Conservation (phyloP, 2,888 invertebrate genomes). For the Baronia brevicornis region DNA sequence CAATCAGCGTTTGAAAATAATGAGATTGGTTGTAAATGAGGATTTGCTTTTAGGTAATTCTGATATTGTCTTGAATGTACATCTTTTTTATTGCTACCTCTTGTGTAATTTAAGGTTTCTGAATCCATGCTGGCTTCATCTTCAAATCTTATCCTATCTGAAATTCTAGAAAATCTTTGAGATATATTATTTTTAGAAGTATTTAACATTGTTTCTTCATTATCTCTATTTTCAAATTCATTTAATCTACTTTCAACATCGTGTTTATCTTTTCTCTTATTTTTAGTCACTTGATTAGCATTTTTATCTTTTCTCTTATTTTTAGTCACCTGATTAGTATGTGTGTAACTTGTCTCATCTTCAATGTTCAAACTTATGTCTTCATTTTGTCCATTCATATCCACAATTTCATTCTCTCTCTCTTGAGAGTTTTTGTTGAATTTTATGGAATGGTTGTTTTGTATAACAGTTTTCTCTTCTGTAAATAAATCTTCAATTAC, state of each 20-base stretch:
- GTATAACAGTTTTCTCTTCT: conserved; percentile 23
- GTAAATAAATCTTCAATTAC: conserved; percentile 21
- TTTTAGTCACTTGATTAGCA: conserved; percentile 7
- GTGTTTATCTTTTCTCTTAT: conserved; percentile 5
- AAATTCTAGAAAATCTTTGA: conserved; percentile 27
- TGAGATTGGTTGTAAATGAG: conserved; percentile 27
- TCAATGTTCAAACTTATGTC: conserved; percentile 1
- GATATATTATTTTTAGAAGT: conserved; percentile 1
- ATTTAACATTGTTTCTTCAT: conserved; percentile 4
- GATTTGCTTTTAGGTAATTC: conserved; percentile 33
- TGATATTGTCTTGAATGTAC: conserved; percentile 26
- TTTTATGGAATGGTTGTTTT: conserved; percentile 10
- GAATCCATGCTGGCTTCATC: conserved; percentile 31
- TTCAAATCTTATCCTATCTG: conserved; percentile 48
- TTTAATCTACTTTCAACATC: background rate
- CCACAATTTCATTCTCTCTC: conserved; percentile 1
- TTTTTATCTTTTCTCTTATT: conserved; percentile 4
- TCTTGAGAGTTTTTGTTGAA: conserved; percentile 5
- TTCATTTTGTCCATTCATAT: conserved; percentile 5
- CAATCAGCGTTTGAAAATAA: conserved; percentile 18
- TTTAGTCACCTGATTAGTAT: conserved; percentile 1
- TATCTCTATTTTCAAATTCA: background rate
- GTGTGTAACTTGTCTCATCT: background rate
- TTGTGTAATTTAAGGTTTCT: conserved; percentile 10
- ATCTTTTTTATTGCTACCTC: conserved; percentile 8